phyloP scores from a whole-genome alignment of 2,888 invertebrate genomes.

The Cerceris rybyensis region DNA sequence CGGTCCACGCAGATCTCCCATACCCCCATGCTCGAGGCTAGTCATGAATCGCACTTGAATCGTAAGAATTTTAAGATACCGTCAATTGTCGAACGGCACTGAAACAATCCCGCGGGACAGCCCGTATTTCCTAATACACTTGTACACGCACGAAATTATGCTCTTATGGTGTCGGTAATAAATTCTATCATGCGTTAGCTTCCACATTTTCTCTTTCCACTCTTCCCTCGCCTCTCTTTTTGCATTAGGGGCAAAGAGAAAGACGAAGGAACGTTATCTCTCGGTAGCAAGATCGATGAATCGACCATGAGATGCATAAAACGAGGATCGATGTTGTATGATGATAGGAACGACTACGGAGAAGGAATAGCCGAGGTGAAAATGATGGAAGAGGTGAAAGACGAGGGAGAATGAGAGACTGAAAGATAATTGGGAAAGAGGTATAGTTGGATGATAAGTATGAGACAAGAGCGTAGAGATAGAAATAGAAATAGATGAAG shows the following conservation, averaged over 20 bases:
- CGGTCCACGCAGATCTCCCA: conserved; percentile 81
- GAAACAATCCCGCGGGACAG: conserved; percentile 15
- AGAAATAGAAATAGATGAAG: conserved; percentile 22
- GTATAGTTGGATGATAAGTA: conserved; percentile 29
- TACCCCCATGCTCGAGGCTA: conserved; percentile 80
- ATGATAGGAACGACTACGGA: neutral
- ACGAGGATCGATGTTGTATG: conserved; percentile 30
- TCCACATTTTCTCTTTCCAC: conserved; percentile 65
- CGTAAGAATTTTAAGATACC: conserved; percentile 9
- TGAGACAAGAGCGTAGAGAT: conserved; percentile 21
- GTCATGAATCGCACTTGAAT: conserved; percentile 72
- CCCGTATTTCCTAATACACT: conserved; percentile 22
- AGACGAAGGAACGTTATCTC: conserved; percentile 31
- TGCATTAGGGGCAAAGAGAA: conserved; percentile 31
- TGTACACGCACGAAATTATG: conserved; percentile 4
- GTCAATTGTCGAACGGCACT: conserved; percentile 22
- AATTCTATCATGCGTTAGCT: conserved; percentile 35
- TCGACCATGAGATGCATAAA: no score
- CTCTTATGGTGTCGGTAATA: conserved; percentile 5
- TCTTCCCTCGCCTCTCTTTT: conserved; percentile 51
- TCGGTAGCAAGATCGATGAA: no score
- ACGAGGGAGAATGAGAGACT: conserved; percentile 4
- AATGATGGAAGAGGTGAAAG: neutral
- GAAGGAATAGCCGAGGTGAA: no score
- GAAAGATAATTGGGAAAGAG: conserved; percentile 17